A percentile compares a stretch with the other conserved stretches of the same genome.
Conservation (phyloP, 2,888 invertebrate species). For the Blera fallax region DNA sequence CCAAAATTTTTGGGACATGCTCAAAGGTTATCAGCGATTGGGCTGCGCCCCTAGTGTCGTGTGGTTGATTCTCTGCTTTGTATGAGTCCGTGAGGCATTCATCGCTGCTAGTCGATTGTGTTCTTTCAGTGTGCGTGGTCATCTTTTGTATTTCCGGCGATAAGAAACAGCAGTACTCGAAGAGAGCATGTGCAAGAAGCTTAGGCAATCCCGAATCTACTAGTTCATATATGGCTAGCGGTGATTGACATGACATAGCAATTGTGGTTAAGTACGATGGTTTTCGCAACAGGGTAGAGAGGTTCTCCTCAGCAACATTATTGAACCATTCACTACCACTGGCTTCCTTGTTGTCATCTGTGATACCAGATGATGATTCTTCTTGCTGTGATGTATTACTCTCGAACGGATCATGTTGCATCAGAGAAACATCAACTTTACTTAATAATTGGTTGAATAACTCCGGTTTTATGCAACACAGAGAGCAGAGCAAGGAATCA, state of each 20-base stretch:
- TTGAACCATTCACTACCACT: constrained; percentile 84
- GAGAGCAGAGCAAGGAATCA: constrained; percentile 92
- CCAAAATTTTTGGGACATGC: constrained; percentile 86
- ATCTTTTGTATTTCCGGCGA: constrained; percentile 75
- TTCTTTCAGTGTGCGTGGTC: constrained; percentile 65
- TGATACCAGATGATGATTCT: constrained; percentile 82
- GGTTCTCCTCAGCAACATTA: constrained; percentile 83
- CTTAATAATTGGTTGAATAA: constrained; percentile 89
- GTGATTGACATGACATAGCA: constrained; percentile 91
- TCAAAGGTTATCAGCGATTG: constrained; percentile 84
- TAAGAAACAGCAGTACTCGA: constrained; percentile 80
- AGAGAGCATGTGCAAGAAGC: constrained; percentile 85
- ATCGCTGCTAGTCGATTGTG: constrained; percentile 62
- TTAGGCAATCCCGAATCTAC: constrained; percentile 89
- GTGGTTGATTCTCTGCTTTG: constrained; percentile 79
- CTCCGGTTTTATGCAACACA: constrained; percentile 92
- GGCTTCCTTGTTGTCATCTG: constrained; percentile 86
- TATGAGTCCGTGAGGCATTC: constrained; percentile 82
- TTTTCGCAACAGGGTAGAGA: constrained; percentile 83
- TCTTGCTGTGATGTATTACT: constrained; percentile 27
- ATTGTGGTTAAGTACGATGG: constrained; percentile 89
- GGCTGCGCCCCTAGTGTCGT: constrained; percentile 53
- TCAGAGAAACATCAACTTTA: constrained; percentile 85
- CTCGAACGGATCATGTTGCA: constrained; percentile 57
- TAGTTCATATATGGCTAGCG: constrained; percentile 88